Conservation (phyloP, 2,113 vertebrate species). For the Otolemur garnettii region DNA sequence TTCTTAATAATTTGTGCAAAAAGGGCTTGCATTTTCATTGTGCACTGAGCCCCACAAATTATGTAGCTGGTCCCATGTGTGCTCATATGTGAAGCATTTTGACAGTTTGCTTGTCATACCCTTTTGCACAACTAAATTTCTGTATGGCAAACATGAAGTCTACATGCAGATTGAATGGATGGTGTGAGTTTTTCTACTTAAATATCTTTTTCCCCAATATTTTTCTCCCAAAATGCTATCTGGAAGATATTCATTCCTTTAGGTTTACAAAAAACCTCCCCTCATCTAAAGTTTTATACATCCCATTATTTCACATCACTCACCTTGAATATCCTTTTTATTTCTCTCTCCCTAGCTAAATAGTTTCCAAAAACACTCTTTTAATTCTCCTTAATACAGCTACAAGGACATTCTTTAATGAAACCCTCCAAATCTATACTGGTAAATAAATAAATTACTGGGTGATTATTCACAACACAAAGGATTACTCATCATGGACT, state of each 20-base stretch:
- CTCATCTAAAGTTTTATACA: not conserved
- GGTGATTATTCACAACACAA: slow-evolving; percentile 73
- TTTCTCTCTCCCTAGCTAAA: slow-evolving; percentile 32
- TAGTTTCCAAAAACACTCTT: slow-evolving; percentile 26
- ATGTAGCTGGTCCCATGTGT: not conserved
- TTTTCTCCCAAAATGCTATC: not conserved
- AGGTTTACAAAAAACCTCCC: not conserved
- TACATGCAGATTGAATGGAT: not conserved
- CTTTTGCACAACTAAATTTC: not conserved
- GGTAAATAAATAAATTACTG: slow-evolving; percentile 69
- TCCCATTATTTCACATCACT: not conserved
- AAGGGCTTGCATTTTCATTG: not conserved
- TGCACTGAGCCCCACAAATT: not conserved
- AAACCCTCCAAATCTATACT: slow-evolving; percentile 68
- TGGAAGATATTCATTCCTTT: not conserved
- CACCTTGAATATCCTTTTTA: slow-evolving; percentile 42
- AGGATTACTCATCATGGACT: slow-evolving; percentile 58
- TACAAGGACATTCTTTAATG: slow-evolving; percentile 66
- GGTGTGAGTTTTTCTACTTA: not conserved
- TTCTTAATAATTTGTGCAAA: not conserved
- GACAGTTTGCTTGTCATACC: not conserved
- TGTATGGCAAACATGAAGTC: not conserved
- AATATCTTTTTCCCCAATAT: not conserved
- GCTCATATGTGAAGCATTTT: not conserved
- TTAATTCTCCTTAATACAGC: slow-evolving; percentile 61